Evolutionary conservation across 2,113 vertebrate species (phyloP).

Genomic region (Bungarus multicinctus): DNA sequence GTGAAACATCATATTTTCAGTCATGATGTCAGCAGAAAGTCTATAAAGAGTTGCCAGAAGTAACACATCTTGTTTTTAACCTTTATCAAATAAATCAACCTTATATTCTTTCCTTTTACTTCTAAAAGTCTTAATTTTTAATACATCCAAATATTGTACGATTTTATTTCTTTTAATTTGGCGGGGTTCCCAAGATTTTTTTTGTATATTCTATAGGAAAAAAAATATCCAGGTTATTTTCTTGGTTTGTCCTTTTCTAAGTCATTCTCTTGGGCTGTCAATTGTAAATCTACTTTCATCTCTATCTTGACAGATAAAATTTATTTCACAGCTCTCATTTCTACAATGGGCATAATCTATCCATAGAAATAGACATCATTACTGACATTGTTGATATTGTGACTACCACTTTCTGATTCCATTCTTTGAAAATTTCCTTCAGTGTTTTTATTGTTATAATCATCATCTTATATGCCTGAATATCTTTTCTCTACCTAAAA

Average conservation of each 20-base stretch:
- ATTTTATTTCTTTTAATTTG: neutral
- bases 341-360: neutral
- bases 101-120: neutral
- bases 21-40: neutral
- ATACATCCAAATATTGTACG: neutral
- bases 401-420: neutral
- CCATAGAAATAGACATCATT: neutral
- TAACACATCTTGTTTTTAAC: neutral
- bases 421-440: neutral
- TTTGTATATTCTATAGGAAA: neutral
- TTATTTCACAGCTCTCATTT: neutral
- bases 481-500: neutral
- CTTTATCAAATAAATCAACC: neutral
- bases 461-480: neutral
- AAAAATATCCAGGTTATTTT: neutral
- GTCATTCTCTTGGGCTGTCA: neutral
- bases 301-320: neutral
- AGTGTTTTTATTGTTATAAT: neutral
- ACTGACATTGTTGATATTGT: neutral
- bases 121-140: neutral
- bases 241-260: neutral
- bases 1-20: neutral
- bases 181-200: neutral
- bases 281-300: neutral
- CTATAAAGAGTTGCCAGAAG: neutral